Evolutionary conservation across 2,888 invertebrate genomes (phyloP).

Genomic region (Trichogramma dendrolimi): DNA sequence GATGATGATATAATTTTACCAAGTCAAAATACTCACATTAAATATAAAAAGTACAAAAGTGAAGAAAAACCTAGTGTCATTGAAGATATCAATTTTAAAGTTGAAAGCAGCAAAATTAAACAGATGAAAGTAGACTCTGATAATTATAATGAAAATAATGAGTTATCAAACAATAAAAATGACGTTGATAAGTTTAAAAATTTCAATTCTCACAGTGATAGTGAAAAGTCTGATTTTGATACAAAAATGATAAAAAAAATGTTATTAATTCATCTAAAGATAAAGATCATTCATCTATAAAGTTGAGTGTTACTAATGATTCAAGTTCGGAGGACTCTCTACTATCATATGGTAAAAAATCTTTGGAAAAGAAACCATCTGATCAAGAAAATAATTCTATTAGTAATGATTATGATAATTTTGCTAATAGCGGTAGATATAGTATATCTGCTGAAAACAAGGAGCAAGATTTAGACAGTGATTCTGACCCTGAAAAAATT

Average conservation of each 20-base stretch:
- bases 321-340: neutral
- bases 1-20: too few species aligned
- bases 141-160: neutral
- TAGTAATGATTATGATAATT: too few species aligned
- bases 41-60: neutral
- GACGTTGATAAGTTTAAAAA: neutral
- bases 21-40: neutral
- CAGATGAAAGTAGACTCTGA: neutral
- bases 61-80: too few species aligned
- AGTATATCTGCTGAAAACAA: slow-evolving; percentile 13
- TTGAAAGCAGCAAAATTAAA: too few species aligned
- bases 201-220: slow-evolving; percentile 1
- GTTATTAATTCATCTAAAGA: neutral
- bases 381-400: neutral
- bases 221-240: slow-evolving; percentile 9
- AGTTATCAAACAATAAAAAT: neutral
- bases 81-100: too few species aligned
- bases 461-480: slow-evolving; percentile 4
- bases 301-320: neutral
- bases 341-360: neutral
- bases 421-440: neutral
- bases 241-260: neutral
- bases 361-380: neutral
- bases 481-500: neutral
- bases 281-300: neutral